Conservation (phyloP, 2,888 invertebrate species). For the Hypomecis atomaria region DNA sequence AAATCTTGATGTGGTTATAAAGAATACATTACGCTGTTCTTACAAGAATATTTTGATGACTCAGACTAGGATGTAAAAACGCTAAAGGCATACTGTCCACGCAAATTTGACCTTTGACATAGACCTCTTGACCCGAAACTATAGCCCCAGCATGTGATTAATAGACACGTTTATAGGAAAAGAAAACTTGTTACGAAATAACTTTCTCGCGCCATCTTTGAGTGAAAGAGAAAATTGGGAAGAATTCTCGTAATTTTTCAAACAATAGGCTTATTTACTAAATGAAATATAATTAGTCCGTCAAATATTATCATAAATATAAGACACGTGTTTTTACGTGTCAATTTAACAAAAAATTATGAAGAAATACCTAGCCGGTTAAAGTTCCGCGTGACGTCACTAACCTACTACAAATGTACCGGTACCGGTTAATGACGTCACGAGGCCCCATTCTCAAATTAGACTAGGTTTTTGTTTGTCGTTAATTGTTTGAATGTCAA, state of each 20-base stretch:
- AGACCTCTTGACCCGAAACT: conserved; percentile 37
- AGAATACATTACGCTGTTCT: not conserved
- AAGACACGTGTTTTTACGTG: too few relatives aligned
- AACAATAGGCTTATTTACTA: not conserved
- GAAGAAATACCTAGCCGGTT: too few relatives aligned
- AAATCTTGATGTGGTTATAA: not conserved
- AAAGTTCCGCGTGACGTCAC: too few relatives aligned
- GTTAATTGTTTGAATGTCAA: too few relatives aligned
- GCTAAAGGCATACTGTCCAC: conserved; percentile 24
- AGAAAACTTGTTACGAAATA: conserved; percentile 33
- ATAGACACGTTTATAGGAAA: conserved; percentile 30
- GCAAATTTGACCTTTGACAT: conserved; percentile 36
- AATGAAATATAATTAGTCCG: not conserved
- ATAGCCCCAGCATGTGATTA: conserved; percentile 25
- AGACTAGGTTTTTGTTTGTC: too few relatives aligned
- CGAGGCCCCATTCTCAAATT: too few relatives aligned
- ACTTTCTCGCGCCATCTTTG: conserved; percentile 23
- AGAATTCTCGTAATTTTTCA: not conserved
- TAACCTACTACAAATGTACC: too few relatives aligned
- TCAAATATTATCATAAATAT: too few relatives aligned
- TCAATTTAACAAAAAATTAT: too few relatives aligned
- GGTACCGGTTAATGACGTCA: too few relatives aligned
- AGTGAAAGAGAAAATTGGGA: conserved; percentile 13
- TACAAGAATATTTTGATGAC: conserved; percentile 24
- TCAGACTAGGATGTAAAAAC: conserved; percentile 37